Evolutionary conservation across 1,140 invertebrate genomes (phyloP), one percentile per base, ranked within the genome.

Genomic region (Brachionus calyciflorus): DNA sequence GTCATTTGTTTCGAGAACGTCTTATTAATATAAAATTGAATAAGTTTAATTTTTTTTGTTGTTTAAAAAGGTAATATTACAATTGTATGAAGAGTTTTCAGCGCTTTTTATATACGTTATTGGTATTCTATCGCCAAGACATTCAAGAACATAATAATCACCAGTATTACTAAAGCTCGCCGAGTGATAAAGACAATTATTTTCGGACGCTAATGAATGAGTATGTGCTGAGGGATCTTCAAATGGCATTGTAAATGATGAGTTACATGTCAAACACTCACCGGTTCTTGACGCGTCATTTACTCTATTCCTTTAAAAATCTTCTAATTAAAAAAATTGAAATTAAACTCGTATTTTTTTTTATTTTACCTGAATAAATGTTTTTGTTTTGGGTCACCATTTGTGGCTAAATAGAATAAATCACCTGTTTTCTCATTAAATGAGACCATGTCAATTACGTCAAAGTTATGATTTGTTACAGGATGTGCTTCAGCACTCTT

Each of bases 361-460:
- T 6, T 12, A 19, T 5, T 33, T 21, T 17, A 73, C 69, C 30
- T 41, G n/a, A 76, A 76, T 21, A 76, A 21, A 57, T 76, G 53
- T 48, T n/a, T 44, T 48, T 76, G 49, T 14, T 60, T 76, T 6
- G 73, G 73, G 57, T 76, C 73, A n/a, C 73, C 73, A 49, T 55
- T 41, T 19, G 73, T 76, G 12, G 73, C 53, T n/a, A 60, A 41
- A 76, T 57, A 76, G 21, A 44, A 76, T n/a, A 76, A 21, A 14
- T 76, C 73, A 2, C 53, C 53, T 6, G 51, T 51, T 55, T 73
- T 73, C 12, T 73, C 69, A 26, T 28, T 73, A 30, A 73, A 55
- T 10, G 30, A 49, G 2, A 73, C 24, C 46, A 73, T 73, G 24
- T 73, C 51, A 24, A 41, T 3, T 24, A 73, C 69, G 41, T 73